Conservation (phyloP, 2,888 invertebrate species). For the Trisateles emortualis region DNA sequence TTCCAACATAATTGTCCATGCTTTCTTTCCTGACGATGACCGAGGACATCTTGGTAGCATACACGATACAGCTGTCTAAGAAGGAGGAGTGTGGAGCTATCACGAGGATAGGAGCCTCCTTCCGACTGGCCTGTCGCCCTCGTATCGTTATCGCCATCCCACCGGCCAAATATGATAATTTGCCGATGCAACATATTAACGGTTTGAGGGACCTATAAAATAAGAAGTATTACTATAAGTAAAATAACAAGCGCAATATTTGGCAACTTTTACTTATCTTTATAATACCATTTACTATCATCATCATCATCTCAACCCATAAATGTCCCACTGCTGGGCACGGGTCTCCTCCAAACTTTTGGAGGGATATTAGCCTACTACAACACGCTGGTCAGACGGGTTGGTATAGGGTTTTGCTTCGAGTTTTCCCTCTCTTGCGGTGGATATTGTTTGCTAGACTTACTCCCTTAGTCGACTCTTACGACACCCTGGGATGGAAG, state of each 20-base stretch:
- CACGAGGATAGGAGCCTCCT: slow-evolving; percentile 94
- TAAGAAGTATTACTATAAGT: slow-evolving; percentile 8
- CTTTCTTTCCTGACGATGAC: slow-evolving; percentile 94
- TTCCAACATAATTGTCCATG: slow-evolving; percentile 94
- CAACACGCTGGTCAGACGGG: too few relatives aligned
- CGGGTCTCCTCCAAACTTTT: too few relatives aligned
- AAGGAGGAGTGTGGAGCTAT: slow-evolving; percentile 96
- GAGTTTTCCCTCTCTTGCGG: too few relatives aligned
- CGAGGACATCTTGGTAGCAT: slow-evolving; percentile 93
- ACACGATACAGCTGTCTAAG: slow-evolving; percentile 94
- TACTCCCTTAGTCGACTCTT: too few relatives aligned
- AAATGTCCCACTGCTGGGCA: too few relatives aligned
- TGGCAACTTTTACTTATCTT: too few relatives aligned
- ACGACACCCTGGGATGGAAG: too few relatives aligned
- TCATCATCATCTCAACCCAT: too few relatives aligned
- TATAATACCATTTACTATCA: too few relatives aligned
- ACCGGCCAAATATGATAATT: slow-evolving; percentile 91
- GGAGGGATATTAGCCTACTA: too few relatives aligned
- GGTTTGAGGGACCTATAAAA: slow-evolving; percentile 86
- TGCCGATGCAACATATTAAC: slow-evolving; percentile 91
- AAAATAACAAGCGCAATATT: background rate
- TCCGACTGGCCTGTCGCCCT: slow-evolving; percentile 91
- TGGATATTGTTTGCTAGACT: too few relatives aligned
- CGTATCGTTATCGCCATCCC: slow-evolving; percentile 92
- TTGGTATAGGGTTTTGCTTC: too few relatives aligned